Base-by-base conservation (phyloP, 2,113 vertebrate genomes). In the Sapayoa aenigma region DNA sequence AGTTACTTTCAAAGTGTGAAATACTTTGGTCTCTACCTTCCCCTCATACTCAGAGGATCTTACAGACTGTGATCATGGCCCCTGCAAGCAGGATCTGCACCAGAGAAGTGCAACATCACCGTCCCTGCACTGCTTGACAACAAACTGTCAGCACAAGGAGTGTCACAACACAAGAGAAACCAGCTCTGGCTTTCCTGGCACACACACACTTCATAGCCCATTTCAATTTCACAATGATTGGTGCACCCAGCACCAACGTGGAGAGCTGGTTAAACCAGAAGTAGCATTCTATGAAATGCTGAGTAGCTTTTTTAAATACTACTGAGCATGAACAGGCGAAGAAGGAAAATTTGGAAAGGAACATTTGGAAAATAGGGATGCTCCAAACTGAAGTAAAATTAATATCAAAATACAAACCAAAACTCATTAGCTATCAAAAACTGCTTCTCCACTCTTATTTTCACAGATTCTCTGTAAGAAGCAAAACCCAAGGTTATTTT, bases 181-280 rank as follows among this genome's bases (percentile, higher is more conserved):
- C 49, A 74, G 50, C 52, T 47, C 11, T 47, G 59, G 33, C 66
- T 56, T 6, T 73, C 42, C 83, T 65, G 67, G 75, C 27, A 63
- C 53, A 81, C 2, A 33, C 0, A 62, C 11, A 31, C 62, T 27
- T 35, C 15, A 3, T 62, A 67, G 42, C 46, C 27, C 37, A 69
- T 12, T 66, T 14, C 74, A 53, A 14, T 91, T 95, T 79, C 87
- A 74, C 82, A 91, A 84, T 1, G 19, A n/a, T 4, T 41, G 39
- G 22, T 42, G 58, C 59, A 55, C 1, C 17, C 74, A 74, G 41
- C 16, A 39, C 12, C 5, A 67, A 31, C 6, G 15, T 1, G 8
- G 35, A 90, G 37, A 95, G 95, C 84, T 78, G 87, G 91, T 0
- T 84, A 22, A 81, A 92, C 76, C 47, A 96, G 65, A 94, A 93